Percentiles rank a stretch among this genome's conserved stretches.
Conservation (phyloP, 2,113 vertebrate species). For the Ibidorhyncha struthersii region DNA sequence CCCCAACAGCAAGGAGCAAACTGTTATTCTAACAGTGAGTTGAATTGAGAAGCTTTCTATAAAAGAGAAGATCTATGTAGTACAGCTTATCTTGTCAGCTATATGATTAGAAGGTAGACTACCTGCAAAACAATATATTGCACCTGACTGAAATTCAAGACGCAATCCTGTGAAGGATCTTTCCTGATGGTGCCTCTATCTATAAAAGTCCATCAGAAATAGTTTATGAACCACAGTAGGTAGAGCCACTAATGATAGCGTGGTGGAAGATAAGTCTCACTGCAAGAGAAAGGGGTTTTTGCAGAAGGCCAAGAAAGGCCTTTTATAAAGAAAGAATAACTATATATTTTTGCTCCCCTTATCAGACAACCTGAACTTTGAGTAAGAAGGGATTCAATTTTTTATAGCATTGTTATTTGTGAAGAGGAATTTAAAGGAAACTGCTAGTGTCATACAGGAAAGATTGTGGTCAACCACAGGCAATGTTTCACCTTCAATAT, state of each 20-base stretch:
- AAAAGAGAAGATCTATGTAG: neutral
- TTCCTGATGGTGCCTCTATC: neutral
- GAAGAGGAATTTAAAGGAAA: neutral
- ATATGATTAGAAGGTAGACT: neutral
- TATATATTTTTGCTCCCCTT: neutral
- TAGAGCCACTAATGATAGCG: neutral
- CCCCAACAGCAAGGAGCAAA: neutral
- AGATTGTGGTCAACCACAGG: neutral
- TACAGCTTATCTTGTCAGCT: neutral
- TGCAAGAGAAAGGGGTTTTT: neutral
- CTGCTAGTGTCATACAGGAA: neutral
- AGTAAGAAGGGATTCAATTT: neutral
- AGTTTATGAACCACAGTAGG: neutral
- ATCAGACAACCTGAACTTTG: neutral
- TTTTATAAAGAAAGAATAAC: neutral
- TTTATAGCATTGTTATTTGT: neutral
- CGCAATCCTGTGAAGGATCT: neutral
- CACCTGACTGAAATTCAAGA: neutral
- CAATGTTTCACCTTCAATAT: neutral
- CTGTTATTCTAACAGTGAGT: neutral
- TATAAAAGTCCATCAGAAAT: neutral
- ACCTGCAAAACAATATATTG: neutral
- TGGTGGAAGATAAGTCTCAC: neutral
- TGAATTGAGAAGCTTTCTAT: neutral
- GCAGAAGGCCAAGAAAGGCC: neutral